Conservation (phyloP, 53 echinoderm and acorn worm genomes). For the Holothuria scabra region DNA sequence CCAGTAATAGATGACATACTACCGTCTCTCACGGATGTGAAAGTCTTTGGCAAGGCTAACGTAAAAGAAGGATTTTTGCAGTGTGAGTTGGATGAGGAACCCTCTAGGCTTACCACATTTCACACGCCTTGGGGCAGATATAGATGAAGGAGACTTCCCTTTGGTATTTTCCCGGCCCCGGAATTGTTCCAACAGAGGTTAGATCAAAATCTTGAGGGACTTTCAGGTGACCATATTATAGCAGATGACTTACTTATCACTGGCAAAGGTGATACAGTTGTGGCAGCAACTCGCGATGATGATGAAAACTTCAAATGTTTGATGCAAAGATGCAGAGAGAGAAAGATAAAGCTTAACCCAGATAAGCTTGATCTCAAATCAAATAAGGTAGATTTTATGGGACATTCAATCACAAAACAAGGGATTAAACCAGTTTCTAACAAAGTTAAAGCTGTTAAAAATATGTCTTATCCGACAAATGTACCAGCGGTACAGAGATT, state of each 20-base stretch:
- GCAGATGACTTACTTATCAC: constrained; percentile 62
- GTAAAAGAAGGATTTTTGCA: constrained; percentile 36
- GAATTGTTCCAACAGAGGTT: constrained; percentile 50
- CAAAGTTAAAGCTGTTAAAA: constrained; percentile 57
- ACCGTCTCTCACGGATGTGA: neutral
- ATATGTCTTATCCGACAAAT: constrained; percentile 46
- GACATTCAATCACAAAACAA: constrained; percentile 20
- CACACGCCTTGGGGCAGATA: constrained; percentile 42
- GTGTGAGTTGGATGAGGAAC: constrained; percentile 13
- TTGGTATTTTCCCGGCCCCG: constrained; percentile 16
- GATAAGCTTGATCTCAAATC: constrained; percentile 46
- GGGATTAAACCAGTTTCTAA: constrained; percentile 60
- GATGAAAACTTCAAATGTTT: constrained; percentile 38
- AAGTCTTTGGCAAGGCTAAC: constrained; percentile 52
- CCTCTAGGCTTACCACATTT: constrained; percentile 9
- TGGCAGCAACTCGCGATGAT: constrained; percentile 19
- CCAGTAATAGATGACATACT: neutral
- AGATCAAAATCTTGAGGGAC: constrained; percentile 49
- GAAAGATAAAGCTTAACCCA: constrained; percentile 27
- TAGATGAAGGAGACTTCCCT: neutral
- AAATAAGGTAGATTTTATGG: no score
- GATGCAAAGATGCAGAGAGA: constrained; percentile 47
- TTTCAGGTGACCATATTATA: constrained; percentile 48
- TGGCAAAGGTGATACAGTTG: constrained; percentile 52
- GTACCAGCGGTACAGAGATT: constrained; percentile 39